Evolutionary conservation across 2,888 invertebrate species (phyloP).

Genomic region (Serrognathus titanus): DNA sequence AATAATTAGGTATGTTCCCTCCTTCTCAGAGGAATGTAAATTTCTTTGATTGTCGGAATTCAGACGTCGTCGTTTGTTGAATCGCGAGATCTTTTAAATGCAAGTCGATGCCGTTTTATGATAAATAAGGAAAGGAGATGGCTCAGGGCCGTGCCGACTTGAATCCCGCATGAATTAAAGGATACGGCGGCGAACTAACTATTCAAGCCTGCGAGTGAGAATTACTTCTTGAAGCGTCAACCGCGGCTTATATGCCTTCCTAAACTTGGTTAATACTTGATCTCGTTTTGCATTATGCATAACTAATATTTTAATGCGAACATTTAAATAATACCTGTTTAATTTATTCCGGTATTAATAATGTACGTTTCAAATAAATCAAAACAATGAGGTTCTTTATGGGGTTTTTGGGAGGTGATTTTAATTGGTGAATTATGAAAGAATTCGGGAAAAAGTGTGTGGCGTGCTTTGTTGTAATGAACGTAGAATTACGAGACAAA

Average conservation of each 20-base stretch:
- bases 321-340: slow-evolving; percentile 40
- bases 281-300: slow-evolving; percentile 42
- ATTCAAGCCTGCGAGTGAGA: slow-evolving; percentile 30
- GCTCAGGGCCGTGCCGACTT: slow-evolving; percentile 24
- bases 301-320: slow-evolving; percentile 47
- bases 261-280: slow-evolving; percentile 39
- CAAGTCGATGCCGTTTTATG: slow-evolving; percentile 21
- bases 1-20: too few species aligned
- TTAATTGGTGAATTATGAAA: too few species aligned
- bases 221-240: slow-evolving; percentile 36
- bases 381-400: too few species aligned
- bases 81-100: neutral
- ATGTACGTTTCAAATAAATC: too few species aligned
- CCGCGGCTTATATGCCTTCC: slow-evolving; percentile 32
- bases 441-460: too few species aligned
- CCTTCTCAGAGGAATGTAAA: too few species aligned
- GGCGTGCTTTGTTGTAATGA: too few species aligned
- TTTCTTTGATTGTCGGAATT: too few species aligned
- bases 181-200: slow-evolving; percentile 30
- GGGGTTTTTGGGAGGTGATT: too few species aligned
- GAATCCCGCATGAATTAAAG: slow-evolving; percentile 35
- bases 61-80: too few species aligned
- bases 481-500: too few species aligned
- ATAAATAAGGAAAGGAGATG: slow-evolving; percentile 27
- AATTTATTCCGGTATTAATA: slow-evolving; percentile 13